A percentile compares a stretch with the other conserved stretches of the same genome.
These are phyloP conservation scores for Papilio elwesi DNA, from an alignment of 2,888 invertebrate genomes.

Conservation along the genomic window DNA sequence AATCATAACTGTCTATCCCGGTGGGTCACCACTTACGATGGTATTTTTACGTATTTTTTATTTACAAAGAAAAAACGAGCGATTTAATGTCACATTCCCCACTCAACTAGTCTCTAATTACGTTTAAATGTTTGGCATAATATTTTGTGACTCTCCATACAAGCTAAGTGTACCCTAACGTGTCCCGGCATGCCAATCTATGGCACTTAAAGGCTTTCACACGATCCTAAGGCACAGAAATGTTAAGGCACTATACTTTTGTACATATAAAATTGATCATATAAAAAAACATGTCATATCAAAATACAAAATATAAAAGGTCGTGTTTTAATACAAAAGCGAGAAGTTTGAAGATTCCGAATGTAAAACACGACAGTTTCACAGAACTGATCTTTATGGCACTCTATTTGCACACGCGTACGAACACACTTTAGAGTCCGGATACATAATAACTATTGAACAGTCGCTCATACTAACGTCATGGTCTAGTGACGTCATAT, in stretches of 20 bases:
- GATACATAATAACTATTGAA: conserved; percentile 45
- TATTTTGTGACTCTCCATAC: conserved; percentile 80
- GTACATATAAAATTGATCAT: conserved; percentile 45
- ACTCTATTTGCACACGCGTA: conserved; percentile 68
- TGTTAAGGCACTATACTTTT: conserved; percentile 67
- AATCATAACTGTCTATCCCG: conserved; percentile 67
- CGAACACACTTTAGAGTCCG: conserved; percentile 63
- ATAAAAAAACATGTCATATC: conserved; percentile 47
- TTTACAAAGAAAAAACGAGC: conserved; percentile 58
- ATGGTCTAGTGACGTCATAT: too few species aligned
- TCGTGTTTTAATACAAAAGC: conserved; percentile 41
- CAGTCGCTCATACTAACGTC: conserved; percentile 17
- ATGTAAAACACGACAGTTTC: conserved; percentile 19
- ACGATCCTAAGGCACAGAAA: conserved; percentile 64
- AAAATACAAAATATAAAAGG: conserved; percentile 44
- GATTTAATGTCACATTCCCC: conserved; percentile 48
- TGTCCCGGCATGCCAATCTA: conserved; percentile 47
- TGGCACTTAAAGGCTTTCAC: conserved; percentile 44
- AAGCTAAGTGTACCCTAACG: conserved; percentile 72
- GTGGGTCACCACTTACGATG: conserved; percentile 66
- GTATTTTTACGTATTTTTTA: conserved; percentile 74
- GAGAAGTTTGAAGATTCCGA: conserved; percentile 16
- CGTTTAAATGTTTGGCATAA: conserved; percentile 78
- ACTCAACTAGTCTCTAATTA: conserved; percentile 61
- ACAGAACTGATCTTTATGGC: conserved; percentile 64